Evolutionary conservation across 2,797 vertebrate genomes (phyloP), one percentile per base, ranked within the genome.

Genomic region (Hippoglossus hippoglossus): DNA sequence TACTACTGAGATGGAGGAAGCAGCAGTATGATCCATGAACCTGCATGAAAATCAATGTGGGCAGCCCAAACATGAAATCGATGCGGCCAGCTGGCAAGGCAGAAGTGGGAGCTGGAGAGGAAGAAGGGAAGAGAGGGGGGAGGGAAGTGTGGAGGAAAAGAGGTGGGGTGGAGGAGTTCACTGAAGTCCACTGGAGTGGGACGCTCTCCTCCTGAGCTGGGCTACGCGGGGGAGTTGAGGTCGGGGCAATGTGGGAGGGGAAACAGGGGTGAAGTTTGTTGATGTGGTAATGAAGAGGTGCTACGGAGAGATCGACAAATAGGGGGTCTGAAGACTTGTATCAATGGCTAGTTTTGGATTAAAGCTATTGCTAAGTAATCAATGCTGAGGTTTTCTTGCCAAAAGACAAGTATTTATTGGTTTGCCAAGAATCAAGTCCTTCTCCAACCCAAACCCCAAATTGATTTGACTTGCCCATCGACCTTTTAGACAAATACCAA

Each of bases 11-110:
- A 85, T 67, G 63, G 78, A 88, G 87, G 83, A 91, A 89, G 81
- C 75, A 84, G 80, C 51, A 2, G 81, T 87, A 63, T 89, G 86
- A 90, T 92, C 89, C 83, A 86, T 90, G 88, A 92, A 93, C 90
- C 89, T 88, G 87, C 82, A 75, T 84, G 88, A 91, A 93, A 93
- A 94, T 94, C 90, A 91, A 93, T 94, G 89, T 85, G 52, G 71
- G 84, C 89, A 86, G 84, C 84, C 90, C 85, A 89, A 93, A 94
- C 90, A 90, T 81, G 85, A 93, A 93, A 93, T 94, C 91, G 50
- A 93, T 93, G 85, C 58, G 13, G 74, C 77, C 49, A 78, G 63
- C 77, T 89, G 73, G 78, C 67, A 69, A 54, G 58, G 80, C 79
- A 86, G 79, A 67, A 65, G 80, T 67, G 63, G 53, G 73, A 80